Percentiles rank a stretch among this genome's conserved stretches.
phyloP scores from a whole-genome alignment of 2,888 invertebrate species.

The Drosophila silvestris region DNA sequence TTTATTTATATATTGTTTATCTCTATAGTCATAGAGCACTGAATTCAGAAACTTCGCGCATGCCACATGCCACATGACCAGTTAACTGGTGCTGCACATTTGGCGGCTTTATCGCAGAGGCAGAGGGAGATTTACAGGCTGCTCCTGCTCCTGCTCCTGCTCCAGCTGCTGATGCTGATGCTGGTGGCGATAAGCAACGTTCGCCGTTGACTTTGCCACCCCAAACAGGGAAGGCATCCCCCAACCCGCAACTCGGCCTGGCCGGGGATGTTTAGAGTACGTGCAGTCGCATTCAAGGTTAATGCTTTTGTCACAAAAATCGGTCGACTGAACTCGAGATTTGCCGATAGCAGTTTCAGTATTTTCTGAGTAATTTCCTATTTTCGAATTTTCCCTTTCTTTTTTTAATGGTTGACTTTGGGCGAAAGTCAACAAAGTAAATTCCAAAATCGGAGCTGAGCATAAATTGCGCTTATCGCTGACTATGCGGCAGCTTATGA shows the following conservation, averaged over 20 bases:
- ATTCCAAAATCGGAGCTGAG: constrained; percentile 53
- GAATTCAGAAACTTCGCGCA: constrained; percentile 41
- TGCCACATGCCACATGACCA: constrained; percentile 22
- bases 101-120: constrained; percentile 39
- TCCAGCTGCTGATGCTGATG: constrained; percentile 15
- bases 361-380: constrained; percentile 23
- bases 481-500: constrained; percentile 57
- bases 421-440: constrained; percentile 37
- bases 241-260: background rate
- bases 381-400: constrained; percentile 27
- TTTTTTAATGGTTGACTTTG: constrained; percentile 44
- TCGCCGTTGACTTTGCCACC: constrained; percentile 62
- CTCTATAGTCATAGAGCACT: background rate
- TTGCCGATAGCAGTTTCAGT: constrained; percentile 50
- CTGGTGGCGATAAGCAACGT: constrained; percentile 57
- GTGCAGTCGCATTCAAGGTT: constrained; percentile 78
- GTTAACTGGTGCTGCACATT: constrained; percentile 38
- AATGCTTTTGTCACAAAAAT: constrained; percentile 64
- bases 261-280: constrained; percentile 34
- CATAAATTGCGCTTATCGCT: constrained; percentile 72
- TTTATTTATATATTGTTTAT: constrained; percentile 1
- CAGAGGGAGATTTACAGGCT: constrained; percentile 40
- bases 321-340: constrained; percentile 64
- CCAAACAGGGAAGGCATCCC: constrained; percentile 9
- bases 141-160: constrained; percentile 12